Evolutionary conservation across 2,797 vertebrate genomes (phyloP), one percentile per base, ranked within the genome.

Genomic region (Aotus griseimembra): DNA sequence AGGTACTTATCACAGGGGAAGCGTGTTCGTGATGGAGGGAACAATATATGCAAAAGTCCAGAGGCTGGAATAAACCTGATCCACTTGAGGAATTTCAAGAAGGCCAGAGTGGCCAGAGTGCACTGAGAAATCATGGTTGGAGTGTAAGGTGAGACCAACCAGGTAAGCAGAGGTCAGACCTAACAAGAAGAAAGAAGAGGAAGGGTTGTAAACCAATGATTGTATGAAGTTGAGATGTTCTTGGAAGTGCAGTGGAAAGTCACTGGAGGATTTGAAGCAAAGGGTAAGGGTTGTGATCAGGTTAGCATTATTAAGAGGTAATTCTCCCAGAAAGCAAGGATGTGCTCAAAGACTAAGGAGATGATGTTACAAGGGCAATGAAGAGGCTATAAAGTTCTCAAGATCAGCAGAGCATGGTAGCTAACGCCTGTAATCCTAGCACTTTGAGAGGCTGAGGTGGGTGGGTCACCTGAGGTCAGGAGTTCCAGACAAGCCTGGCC

Each of bases 361-460:
- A 20, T 20, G 8, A 10, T 36, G 9, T 70, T 70, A 70, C 33
- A 70, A 10, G n/a, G 64, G 36, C 4, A 70, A 36, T 20, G 15
- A n/a, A 70, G 17, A 36, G n/a, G 15, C n/a, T 70, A 4, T 36
- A 19, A 70, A n/a, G 64, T n/a, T 33, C 64, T 70, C 17, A 70
- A 70, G n/a, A 70, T 64, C 2, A 0, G 30, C 30, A 0, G 30
- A 30, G 61, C 0, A 0, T 0, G 0, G 30, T 33, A 30, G 28
- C 28, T 61, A 2, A 64, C 1, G 3, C 14, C 30, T 64, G 3
- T 64, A 7, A 64, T 64, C 30, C 61, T 7, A 64, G 30, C 61
- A 64, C 33, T 15, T 61, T 33, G 14, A 33, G 61, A 64, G 14
- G 30, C 61, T 7, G 14, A 64, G 14, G 30, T 17, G 30, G 30